Evolutionary conservation across 2,113 vertebrate genomes (phyloP).

Genomic region (Mobula hypostoma): DNA sequence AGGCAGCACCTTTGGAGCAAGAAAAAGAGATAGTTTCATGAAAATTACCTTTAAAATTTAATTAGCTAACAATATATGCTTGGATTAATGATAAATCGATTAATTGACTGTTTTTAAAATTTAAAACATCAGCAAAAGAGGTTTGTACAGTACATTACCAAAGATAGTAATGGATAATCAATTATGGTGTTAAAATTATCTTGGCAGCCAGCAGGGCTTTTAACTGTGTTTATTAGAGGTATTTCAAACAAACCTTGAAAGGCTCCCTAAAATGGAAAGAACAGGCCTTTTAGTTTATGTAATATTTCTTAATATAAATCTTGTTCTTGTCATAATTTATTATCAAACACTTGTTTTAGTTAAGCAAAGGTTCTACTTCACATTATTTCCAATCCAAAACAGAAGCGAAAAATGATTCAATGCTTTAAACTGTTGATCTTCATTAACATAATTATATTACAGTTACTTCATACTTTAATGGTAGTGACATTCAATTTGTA

Average conservation of each 20-base stretch:
- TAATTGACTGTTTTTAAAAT: not conserved
- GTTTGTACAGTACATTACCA: no score
- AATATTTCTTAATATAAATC: not conserved
- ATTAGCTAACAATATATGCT: no score
- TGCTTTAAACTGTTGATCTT: not conserved
- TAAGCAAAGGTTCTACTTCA: not conserved
- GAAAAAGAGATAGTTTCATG: no score
- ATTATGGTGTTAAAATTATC: not conserved
- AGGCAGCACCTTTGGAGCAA: not conserved
- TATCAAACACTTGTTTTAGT: not conserved
- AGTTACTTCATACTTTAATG: not conserved
- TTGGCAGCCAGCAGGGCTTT: not conserved
- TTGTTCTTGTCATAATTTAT: not conserved
- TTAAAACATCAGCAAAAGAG: not conserved
- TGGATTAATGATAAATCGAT: not conserved
- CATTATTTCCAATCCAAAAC: not conserved
- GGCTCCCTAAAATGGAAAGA: slow-evolving; percentile 7
- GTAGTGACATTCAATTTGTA: slow-evolving; percentile 2
- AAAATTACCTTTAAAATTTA: no score
- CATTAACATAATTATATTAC: not conserved
- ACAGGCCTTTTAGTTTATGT: not conserved
- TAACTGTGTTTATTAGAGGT: not conserved
- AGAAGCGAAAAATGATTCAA: slow-evolving; percentile 3
- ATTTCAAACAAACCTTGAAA: slow-evolving; percentile 6
- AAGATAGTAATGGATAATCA: not conserved